Conservation (phyloP, 2,888 invertebrate species). For the Liopterus haemorrhoidalis region DNA sequence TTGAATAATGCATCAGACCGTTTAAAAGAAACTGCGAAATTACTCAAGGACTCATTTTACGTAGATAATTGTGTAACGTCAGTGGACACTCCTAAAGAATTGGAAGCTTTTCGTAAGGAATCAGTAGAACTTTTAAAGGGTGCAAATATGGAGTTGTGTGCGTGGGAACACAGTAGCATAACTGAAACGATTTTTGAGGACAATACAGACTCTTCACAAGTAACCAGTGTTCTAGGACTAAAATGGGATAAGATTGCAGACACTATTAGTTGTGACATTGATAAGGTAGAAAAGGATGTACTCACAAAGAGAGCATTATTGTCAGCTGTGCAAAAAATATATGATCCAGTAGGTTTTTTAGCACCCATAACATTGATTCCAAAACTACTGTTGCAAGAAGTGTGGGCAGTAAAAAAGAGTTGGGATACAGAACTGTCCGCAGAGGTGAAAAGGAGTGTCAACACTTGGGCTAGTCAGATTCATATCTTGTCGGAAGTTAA, state of each 20-base stretch:
- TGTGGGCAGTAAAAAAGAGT: constrained; percentile 19
- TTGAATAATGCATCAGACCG: neutral
- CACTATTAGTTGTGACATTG: no score
- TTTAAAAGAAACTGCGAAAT: neutral
- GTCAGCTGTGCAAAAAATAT: constrained; percentile 25
- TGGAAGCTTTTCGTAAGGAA: neutral
- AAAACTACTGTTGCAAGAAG: constrained; percentile 30
- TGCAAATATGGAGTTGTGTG: neutral
- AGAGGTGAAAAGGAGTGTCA: constrained; percentile 25
- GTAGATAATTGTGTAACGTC: constrained; percentile 3
- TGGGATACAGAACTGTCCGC: constrained; percentile 16
- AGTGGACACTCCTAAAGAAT: neutral
- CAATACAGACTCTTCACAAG: neutral
- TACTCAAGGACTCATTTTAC: neutral
- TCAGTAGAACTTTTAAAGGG: neutral
- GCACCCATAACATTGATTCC: constrained; percentile 25
- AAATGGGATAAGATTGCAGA: neutral
- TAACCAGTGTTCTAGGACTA: neutral
- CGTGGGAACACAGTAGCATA: neutral
- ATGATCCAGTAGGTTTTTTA: constrained; percentile 31
- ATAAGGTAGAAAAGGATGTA: no score
- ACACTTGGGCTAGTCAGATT: constrained; percentile 18
- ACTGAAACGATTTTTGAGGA: no score
- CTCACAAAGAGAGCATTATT: constrained; percentile 12
- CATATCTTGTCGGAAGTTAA: neutral